phyloP scores from a whole-genome alignment of 1,140 invertebrate species.

The Hyles euphorbiae region DNA sequence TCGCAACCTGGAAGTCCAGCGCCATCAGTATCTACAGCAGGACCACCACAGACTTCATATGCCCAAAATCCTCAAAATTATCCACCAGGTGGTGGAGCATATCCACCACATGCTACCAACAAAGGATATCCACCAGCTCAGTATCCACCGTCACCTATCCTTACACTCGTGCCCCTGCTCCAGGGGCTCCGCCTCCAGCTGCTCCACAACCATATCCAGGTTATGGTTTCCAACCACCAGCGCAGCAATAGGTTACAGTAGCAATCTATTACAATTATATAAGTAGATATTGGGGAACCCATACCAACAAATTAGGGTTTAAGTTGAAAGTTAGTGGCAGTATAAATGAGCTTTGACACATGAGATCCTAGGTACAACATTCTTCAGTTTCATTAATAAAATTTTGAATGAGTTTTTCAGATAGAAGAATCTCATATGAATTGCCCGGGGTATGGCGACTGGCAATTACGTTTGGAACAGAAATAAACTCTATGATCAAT shows the following conservation, averaged over 20 bases:
- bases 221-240: conserved; percentile 72
- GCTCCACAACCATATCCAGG: conserved; percentile 68
- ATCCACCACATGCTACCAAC: conserved; percentile 70
- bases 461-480: no score
- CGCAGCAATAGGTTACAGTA: conserved; percentile 52
- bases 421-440: no score
- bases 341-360: no score
- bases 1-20: conserved; percentile 71
- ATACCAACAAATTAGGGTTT: not conserved
- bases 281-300: not conserved
- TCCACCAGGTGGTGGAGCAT: conserved; percentile 61
- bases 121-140: conserved; percentile 70
- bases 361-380: no score
- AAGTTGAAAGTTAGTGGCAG: no score
- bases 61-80: conserved; percentile 64
- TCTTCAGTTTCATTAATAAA: no score
- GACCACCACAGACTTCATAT: conserved; percentile 59
- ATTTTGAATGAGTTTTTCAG: no score
- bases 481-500: no score
- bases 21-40: conserved; percentile 62
- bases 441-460: no score
- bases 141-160: conserved; percentile 71
- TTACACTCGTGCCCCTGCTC: conserved; percentile 67
- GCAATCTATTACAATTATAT: conserved; percentile 1
- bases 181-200: conserved; percentile 67